A percentile compares a stretch with the other conserved stretches of the same genome.
These are phyloP conservation scores for Trichonephila clavipes DNA, from an alignment of 1,140 invertebrate genomes.

Conservation along the genomic window DNA sequence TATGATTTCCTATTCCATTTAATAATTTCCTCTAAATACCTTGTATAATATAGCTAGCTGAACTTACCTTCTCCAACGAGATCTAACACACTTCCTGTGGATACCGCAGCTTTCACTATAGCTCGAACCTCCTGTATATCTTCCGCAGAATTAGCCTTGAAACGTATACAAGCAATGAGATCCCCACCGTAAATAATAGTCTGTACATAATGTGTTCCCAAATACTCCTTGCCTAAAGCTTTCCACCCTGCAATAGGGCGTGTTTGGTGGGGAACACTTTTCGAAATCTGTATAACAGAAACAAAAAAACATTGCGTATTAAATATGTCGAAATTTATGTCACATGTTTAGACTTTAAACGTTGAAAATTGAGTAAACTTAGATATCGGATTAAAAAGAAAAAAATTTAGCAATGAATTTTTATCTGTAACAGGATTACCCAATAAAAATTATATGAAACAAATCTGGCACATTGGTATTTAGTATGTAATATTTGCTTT, in stretches of 20 bases:
- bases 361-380: no score
- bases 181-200: conserved; percentile 72
- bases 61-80: conserved; percentile 55
- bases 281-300: not conserved
- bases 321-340: no score
- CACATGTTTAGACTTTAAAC: no score
- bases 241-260: conserved; percentile 41
- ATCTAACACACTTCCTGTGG: conserved; percentile 33
- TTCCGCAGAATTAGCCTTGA: conserved; percentile 45
- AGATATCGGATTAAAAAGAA: no score
- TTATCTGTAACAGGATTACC: no score
- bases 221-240: not conserved
- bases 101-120: conserved; percentile 38
- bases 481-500: no score
- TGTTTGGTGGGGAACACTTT: not conserved
- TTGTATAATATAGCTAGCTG: no score
- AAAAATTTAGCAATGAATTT: no score
- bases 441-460: no score
- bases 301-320: not conserved
- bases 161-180: conserved; percentile 64
- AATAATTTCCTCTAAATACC: no score
- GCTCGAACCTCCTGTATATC: conserved; percentile 53
- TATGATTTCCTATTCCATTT: no score
- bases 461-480: no score
- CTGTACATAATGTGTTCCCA: conserved; percentile 73